A percentile compares a stretch with the other conserved stretches of the same genome.
Conservation (phyloP, 92 coral and sea anemone genomes). For the Epizoanthus rinbou region DNA sequence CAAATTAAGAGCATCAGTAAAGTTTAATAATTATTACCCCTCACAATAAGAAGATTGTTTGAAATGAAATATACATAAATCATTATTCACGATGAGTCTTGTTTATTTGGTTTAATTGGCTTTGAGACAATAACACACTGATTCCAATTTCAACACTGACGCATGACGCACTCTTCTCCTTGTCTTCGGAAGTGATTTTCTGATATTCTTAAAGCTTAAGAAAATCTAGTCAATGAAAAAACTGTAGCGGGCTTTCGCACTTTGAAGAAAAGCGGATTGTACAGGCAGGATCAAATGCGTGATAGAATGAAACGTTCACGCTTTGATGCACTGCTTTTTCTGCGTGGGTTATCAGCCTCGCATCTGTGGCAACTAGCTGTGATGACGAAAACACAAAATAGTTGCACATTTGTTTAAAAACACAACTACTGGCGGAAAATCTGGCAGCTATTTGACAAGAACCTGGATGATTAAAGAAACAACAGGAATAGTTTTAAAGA, state of each 20-base stretch:
- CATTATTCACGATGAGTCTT: constrained; percentile 3
- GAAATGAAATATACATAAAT: constrained; percentile 37
- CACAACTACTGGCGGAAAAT: not conserved
- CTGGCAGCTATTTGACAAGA: not conserved
- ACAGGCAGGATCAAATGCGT: not conserved
- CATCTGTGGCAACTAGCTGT: constrained; percentile 35
- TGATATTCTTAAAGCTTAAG: not conserved
- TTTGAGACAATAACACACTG: constrained; percentile 18
- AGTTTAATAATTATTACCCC: constrained; percentile 27
- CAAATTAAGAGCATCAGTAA: not conserved
- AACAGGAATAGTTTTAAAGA: not conserved
- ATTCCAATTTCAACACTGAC: constrained; percentile 11
- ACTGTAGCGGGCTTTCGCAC: not conserved
- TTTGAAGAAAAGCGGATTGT: not conserved
- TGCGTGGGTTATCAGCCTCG: constrained; percentile 33
- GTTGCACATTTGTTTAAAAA: not conserved
- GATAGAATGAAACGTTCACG: not conserved
- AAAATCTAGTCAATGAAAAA: constrained; percentile 8
- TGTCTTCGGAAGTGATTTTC: constrained; percentile 23
- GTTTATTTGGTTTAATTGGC: constrained; percentile 33
- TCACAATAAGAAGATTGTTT: constrained; percentile 20
- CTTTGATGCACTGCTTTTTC: not conserved
- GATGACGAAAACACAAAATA: not conserved
- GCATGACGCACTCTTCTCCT: constrained; percentile 3
- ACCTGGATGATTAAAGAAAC: constrained; percentile 1